These are phyloP conservation scores for Sminthurides aquaticus DNA, from an alignment of 2,888 invertebrate genomes.

Conservation along the genomic window DNA sequence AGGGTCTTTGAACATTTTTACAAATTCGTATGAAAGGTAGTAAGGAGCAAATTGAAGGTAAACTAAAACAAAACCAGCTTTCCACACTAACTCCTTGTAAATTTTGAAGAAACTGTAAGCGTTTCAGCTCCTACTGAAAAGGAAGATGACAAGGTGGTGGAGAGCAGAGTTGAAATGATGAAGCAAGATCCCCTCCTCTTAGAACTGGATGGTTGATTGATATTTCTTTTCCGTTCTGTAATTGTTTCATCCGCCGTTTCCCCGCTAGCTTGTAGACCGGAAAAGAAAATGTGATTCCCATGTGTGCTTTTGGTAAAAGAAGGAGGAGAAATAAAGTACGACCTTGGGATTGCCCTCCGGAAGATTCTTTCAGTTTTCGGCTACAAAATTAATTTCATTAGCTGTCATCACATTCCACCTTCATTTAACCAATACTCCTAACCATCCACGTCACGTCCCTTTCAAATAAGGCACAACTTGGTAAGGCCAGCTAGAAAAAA, in stretches of 20 bases:
- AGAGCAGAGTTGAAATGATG: too few relatives aligned
- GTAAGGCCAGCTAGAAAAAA: background rate
- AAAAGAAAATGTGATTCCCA: background rate
- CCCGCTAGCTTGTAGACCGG: background rate
- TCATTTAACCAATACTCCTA: background rate
- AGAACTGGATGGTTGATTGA: too few relatives aligned
- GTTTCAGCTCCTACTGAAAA: too few relatives aligned
- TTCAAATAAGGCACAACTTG: too few relatives aligned
- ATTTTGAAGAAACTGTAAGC: too few relatives aligned
- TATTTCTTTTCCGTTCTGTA: background rate
- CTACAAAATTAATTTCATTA: background rate
- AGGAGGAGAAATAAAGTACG: background rate
- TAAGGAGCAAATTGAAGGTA: too few relatives aligned
- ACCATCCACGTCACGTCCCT: background rate
- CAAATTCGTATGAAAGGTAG: too few relatives aligned
- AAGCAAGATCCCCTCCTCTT: too few relatives aligned
- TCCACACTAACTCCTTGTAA: too few relatives aligned
- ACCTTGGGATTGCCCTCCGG: background rate
- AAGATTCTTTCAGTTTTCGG: background rate
- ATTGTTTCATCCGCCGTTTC: background rate
- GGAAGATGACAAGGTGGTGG: too few relatives aligned
- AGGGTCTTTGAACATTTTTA: too few relatives aligned
- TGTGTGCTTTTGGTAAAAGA: background rate
- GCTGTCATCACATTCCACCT: background rate
- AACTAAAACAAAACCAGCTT: too few relatives aligned